Evolutionary conservation across 2,888 invertebrate genomes (phyloP).

Genomic region (Nomada flava): DNA sequence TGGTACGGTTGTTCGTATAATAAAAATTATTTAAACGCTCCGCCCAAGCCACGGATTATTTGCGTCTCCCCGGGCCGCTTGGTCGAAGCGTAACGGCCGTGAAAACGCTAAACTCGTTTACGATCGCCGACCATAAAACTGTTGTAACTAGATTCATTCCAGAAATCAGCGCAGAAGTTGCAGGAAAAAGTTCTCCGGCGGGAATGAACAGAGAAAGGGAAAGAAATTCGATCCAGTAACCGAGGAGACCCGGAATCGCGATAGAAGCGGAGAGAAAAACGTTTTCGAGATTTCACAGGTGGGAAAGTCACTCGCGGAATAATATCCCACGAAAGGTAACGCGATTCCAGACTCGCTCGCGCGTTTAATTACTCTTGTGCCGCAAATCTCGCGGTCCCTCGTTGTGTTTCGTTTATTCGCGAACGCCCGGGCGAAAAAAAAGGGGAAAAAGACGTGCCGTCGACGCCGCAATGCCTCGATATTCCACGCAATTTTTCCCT

Average conservation of each 20-base stretch:
- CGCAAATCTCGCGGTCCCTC: not conserved
- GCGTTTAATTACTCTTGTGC: slow-evolving; percentile 33
- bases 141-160: not conserved
- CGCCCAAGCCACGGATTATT: not conserved
- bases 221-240: not conserved
- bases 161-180: not conserved
- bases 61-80: not conserved
- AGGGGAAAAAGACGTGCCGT: not conserved
- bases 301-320: not conserved
- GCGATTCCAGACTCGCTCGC: slow-evolving; percentile 9
- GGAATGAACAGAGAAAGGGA: too few species aligned
- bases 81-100: not conserved
- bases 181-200: not conserved
- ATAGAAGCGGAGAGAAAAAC: not conserved
- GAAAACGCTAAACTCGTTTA: not conserved
- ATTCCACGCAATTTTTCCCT: not conserved
- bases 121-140: slow-evolving; percentile 31
- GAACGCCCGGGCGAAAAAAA: not conserved
- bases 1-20: not conserved
- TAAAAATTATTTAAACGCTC: slow-evolving; percentile 36
- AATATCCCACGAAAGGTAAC: slow-evolving; percentile 19
- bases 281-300: not conserved
- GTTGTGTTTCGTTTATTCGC: slow-evolving; percentile 14
- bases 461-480: not conserved
- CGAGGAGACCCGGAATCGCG: too few species aligned